Percentiles rank a stretch among this genome's conserved stretches.
These are phyloP conservation scores for Drosophila mojavensis DNA, from an alignment of 1,140 invertebrate genomes.

Conservation along the genomic window DNA sequence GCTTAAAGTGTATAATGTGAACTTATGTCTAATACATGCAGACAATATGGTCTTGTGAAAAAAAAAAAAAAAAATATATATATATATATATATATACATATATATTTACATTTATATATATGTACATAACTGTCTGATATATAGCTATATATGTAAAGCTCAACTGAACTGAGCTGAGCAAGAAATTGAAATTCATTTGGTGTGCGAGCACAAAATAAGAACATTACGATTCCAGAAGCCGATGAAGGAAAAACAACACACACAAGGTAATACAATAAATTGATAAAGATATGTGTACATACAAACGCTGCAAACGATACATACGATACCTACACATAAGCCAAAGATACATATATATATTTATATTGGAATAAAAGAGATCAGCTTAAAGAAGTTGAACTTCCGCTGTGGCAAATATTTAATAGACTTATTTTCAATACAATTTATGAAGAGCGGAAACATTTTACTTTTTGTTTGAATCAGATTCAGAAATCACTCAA, in stretches of 20 bases:
- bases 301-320: neutral
- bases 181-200: slow-evolving; percentile 70
- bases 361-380: neutral
- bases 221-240: slow-evolving; percentile 4
- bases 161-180: slow-evolving; percentile 31
- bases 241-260: neutral
- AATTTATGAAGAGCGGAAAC: slow-evolving; percentile 23
- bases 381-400: neutral
- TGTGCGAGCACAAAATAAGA: slow-evolving; percentile 45
- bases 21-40: slow-evolving; percentile 15
- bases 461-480: slow-evolving; percentile 14
- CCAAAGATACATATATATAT: neutral
- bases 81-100: slow-evolving; percentile 4
- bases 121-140: neutral
- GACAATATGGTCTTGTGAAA: neutral
- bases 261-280: slow-evolving; percentile 17
- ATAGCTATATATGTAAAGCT: slow-evolving; percentile 17
- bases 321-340: too few species aligned
- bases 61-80: too few species aligned
- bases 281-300: neutral
- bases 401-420: slow-evolving; percentile 38
- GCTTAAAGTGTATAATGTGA: neutral
- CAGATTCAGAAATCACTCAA: slow-evolving; percentile 44
- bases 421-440: slow-evolving; percentile 27
- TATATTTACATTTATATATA: neutral